Evolutionary conservation across 1,140 invertebrate species (phyloP), one percentile per base, ranked within the genome.

Genomic region (Papilio glaucus): DNA sequence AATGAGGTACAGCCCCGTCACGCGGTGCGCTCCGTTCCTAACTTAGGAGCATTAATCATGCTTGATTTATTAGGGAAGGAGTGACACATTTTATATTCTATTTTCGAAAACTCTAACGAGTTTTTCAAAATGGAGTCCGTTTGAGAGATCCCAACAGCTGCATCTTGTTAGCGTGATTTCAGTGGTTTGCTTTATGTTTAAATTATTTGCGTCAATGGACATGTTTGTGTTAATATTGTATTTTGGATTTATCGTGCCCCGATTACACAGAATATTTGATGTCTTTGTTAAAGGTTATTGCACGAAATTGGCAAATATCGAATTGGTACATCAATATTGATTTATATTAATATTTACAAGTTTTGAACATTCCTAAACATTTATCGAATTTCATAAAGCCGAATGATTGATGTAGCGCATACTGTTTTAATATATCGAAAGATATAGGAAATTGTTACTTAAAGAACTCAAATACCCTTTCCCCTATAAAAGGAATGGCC

Each of bases 11-110:
- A 80, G 87, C 86, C 82, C 81, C 87, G 91, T 93, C 91, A 93
- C 88, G 84, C 85, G 80, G 84, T 81, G 80, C 81, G 85, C 79
- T 85, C 78, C 85, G 85, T 80, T 87, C 82, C 84, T 85, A 85
- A 85, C 84, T 83, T 78, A 77, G 74, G 74, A 81, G 85, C 89
- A 90, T 93, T 91, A 89, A 93, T 93, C 89, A 91, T 86, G 76
- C 61, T 82, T 91, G 90, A 93, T 93, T 91, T 91, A 91, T 91
- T 85, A 83, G 72, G 82, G 87, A 88, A 92, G 87, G 89, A 90
- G 90, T 93, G 90, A 91, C 89, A 92, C 88, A 91, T 90, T 90
- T 90, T 91, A 91, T 91, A 88, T 87, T 91, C 91, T 91, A 91
- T 93, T 93, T 91, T 91, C 84, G 90, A 91, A 91, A 90, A 87